phyloP scores from a whole-genome alignment of 2,797 vertebrate genomes.

The Luscinia megarhynchos region DNA sequence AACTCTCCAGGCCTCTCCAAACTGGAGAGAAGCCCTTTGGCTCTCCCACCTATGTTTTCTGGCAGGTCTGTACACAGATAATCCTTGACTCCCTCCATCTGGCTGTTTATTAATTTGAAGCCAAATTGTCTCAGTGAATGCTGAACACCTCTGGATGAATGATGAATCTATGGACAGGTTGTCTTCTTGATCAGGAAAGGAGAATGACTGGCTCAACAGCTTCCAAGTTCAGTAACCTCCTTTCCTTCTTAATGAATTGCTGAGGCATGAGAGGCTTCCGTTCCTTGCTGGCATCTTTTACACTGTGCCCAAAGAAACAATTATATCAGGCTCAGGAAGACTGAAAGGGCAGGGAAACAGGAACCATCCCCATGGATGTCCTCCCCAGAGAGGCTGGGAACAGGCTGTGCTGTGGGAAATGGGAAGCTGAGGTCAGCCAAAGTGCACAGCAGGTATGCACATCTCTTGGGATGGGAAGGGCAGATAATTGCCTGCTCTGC shows the following conservation, averaged over 20 bases:
- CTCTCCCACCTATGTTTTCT: neutral
- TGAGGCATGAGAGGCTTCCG: constrained; percentile 79
- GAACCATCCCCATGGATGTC: constrained; percentile 79
- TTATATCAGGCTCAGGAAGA: constrained; percentile 82
- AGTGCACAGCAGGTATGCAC: constrained; percentile 5
- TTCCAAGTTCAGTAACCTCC: constrained; percentile 70
- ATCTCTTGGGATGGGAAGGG: neutral
- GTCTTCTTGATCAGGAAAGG: constrained; percentile 62
- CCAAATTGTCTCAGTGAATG: neutral
- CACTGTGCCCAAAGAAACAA: constrained; percentile 81
- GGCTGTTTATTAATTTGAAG: neutral
- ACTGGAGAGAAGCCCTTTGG: neutral
- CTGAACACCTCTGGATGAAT: constrained; percentile 18
- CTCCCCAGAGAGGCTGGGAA: constrained; percentile 72
- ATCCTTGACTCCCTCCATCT: neutral
- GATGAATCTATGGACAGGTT: constrained; percentile 10
- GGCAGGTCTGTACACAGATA: neutral
- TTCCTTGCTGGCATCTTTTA: constrained; percentile 78
- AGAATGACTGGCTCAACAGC: constrained; percentile 23
- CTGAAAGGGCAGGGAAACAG: constrained; percentile 80
- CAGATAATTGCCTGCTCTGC: neutral
- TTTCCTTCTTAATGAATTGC: constrained; percentile 76
- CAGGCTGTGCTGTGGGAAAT: constrained; percentile 62
- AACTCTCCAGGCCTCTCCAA: neutral
- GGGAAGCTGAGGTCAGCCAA: constrained; percentile 57